Evolutionary conservation across 2,888 invertebrate genomes (phyloP), one percentile per base, ranked within the genome.

Genomic region (Sminthurinus aureus): DNA sequence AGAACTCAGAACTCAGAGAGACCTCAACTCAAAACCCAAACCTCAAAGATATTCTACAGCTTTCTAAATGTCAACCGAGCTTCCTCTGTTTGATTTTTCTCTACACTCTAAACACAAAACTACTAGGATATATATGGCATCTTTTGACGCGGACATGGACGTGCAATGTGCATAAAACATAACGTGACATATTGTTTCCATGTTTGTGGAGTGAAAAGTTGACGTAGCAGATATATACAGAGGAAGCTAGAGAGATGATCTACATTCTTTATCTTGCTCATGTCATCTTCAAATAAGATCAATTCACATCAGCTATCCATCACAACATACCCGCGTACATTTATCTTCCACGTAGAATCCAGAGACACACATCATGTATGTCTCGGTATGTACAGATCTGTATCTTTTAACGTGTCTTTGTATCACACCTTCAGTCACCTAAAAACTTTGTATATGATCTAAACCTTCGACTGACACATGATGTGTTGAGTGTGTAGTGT

Each of bases 241-340:
- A 15, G 13, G 58, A 58, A 58, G 9, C 58, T 13, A 58, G 18
- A 58, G 58, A 15, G 13, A 58, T 58, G 15, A 38, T 58, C 13
- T 58, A 58, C 58, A 58, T 13, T 58, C 18, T 58, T 18, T 11
- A 58, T 58, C 58, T 58, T 58, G 58, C 15, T 18, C 58, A 9
- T 58, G 58, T 58, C 58, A 58, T 58, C 58, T 58, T 58, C 58
- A 58, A 58, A 58, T 58, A 58, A 58, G 58, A 58, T 58, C 58
- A 58, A 58, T 58, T 58, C 58, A 58, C 58, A 58, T 58, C 15
- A 58, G 58, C 58, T 18, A 58, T 58, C 58, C 58, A 58, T 58
- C 58, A 58, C 58, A 58, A 38, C 38, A 38, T 38, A 38, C 38
- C 38, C 38, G 6, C 38, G 6, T 38, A 38, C 38, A 38, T 38